Conservation (phyloP, 2,113 vertebrate genomes). For the Rhinolophus ferrumequinum region DNA sequence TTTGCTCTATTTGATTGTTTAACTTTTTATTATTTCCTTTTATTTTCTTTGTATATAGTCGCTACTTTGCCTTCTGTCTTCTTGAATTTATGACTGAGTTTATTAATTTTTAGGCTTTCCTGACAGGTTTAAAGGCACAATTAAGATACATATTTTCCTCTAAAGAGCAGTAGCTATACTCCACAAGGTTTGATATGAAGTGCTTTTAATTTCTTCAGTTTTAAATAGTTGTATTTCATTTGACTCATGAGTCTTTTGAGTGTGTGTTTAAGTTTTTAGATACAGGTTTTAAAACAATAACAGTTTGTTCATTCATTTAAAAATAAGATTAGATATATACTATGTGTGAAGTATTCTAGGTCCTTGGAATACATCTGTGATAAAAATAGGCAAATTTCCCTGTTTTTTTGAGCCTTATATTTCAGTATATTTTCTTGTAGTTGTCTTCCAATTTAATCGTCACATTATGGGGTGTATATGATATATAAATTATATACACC, state of each 20-base stretch:
- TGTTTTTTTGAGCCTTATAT: neutral
- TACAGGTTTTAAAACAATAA: neutral
- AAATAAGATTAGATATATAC: neutral
- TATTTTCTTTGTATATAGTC: neutral
- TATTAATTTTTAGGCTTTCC: neutral
- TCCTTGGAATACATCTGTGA: neutral
- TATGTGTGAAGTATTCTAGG: neutral
- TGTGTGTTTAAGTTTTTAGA: neutral
- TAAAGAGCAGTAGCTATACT: neutral
- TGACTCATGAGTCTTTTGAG: neutral
- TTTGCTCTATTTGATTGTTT: neutral
- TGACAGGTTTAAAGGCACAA: neutral
- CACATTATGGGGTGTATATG: neutral
- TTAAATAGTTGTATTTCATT: neutral
- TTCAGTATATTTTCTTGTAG: neutral
- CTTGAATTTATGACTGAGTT: neutral
- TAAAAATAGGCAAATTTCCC: neutral
- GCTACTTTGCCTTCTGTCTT: neutral
- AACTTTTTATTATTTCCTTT: neutral
- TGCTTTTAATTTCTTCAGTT: neutral
- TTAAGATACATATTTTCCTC: neutral
- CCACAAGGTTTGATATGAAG: neutral
- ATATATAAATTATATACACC: neutral
- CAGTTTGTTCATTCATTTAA: neutral
- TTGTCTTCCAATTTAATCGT: neutral